These are phyloP conservation scores for Bellardia pandia DNA, from an alignment of 2,888 invertebrate genomes.

Conservation along the genomic window DNA sequence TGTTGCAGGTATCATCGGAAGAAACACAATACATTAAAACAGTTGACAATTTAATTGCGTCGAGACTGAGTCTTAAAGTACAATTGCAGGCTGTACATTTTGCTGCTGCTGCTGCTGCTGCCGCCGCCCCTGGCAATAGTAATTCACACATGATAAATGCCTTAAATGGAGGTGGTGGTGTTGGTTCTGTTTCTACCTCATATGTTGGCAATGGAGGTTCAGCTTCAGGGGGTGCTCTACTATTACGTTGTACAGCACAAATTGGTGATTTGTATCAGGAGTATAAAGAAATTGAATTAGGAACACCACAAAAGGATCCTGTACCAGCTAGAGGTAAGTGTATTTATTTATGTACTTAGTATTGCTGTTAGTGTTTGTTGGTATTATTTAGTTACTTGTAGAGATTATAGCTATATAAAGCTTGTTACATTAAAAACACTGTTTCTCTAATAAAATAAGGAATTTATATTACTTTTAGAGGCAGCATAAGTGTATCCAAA, in stretches of 20 bases:
- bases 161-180: conserved; percentile 64
- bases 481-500: too few relatives aligned
- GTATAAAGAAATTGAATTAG: conserved; percentile 89
- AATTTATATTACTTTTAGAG: too few relatives aligned
- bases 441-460: not conserved
- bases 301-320: conserved; percentile 89
- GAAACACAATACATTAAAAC: conserved; percentile 83
- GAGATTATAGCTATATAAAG: not conserved
- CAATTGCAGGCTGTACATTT: conserved; percentile 84
- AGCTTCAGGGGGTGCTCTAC: conserved; percentile 84
- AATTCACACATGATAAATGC: conserved; percentile 70
- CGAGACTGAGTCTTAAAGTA: conserved; percentile 82
- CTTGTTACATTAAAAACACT: not conserved
- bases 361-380: conserved; percentile 16
- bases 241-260: conserved; percentile 89
- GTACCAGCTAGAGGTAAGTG: conserved; percentile 90
- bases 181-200: conserved; percentile 62
- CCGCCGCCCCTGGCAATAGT: conserved; percentile 68
- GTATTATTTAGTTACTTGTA: not conserved
- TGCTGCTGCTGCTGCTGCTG: conserved; percentile 77
- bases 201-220: conserved; percentile 73
- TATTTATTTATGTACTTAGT: not conserved
- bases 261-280: conserved; percentile 89
- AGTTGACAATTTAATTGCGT: conserved; percentile 83
- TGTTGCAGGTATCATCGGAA: conserved; percentile 81